Conservation (phyloP, 2,797 vertebrate species). For the Odontamblyopus lacepedii region DNA sequence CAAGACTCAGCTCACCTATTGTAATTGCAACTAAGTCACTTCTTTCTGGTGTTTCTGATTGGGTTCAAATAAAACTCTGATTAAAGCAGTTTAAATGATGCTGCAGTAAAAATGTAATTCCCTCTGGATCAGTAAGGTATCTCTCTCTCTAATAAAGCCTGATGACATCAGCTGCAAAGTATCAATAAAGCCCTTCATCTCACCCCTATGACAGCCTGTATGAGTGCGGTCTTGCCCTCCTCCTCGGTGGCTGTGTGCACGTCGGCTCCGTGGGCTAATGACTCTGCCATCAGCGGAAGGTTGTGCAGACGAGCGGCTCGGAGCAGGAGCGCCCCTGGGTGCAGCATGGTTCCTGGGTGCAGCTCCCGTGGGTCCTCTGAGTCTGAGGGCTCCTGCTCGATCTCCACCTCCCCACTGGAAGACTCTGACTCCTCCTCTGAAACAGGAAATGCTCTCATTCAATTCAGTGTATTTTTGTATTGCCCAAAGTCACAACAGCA, state of each 20-base stretch:
- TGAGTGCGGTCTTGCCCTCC: constrained; percentile 88
- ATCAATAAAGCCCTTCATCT: constrained; percentile 27
- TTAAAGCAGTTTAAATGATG: too few species aligned
- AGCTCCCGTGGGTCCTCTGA: constrained; percentile 86
- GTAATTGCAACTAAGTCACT: too few species aligned
- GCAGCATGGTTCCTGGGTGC: constrained; percentile 82
- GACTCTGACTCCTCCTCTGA: constrained; percentile 88
- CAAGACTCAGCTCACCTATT: too few species aligned
- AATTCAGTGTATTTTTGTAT: too few species aligned
- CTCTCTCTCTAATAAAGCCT: too few species aligned
- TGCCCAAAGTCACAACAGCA: too few species aligned
- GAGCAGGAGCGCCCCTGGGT: constrained; percentile 84
- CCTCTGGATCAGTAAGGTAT: too few species aligned
- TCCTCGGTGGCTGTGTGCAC: constrained; percentile 86
- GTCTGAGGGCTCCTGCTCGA: constrained; percentile 86
- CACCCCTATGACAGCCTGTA: constrained; percentile 93
- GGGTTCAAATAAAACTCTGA: too few species aligned
- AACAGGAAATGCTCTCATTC: too few species aligned
- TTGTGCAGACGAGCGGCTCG: constrained; percentile 84
- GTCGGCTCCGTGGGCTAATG: constrained; percentile 89
- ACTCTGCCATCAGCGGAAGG: constrained; percentile 89
- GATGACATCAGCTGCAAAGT: too few species aligned
- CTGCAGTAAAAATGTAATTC: too few species aligned
- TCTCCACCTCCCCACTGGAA: constrained; percentile 87
- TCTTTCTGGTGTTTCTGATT: too few species aligned